Evolutionary conservation across 2,888 invertebrate species (phyloP).

Genomic region (Oxycera nigricornis): DNA sequence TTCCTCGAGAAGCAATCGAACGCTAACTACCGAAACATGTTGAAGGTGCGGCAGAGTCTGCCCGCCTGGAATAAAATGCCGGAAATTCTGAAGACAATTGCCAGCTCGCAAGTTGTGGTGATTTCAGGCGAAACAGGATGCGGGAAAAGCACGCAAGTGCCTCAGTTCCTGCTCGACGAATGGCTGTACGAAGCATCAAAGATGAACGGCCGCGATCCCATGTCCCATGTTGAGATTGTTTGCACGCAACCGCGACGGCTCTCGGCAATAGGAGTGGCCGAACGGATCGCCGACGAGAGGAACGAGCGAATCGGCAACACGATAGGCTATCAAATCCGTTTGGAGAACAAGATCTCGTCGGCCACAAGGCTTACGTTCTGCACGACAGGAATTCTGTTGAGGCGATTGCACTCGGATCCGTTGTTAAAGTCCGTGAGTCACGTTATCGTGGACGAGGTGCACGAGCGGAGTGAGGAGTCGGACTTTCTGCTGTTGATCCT

Average conservation of each 20-base stretch:
- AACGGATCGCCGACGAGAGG: constrained; percentile 87
- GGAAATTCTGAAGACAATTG: constrained; percentile 72
- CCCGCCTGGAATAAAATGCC: constrained; percentile 77
- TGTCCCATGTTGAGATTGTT: constrained; percentile 79
- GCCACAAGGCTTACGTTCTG: constrained; percentile 88
- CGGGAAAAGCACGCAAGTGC: constrained; percentile 89
- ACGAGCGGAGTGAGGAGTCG: constrained; percentile 88
- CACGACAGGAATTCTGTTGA: constrained; percentile 88
- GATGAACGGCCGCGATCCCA: constrained; percentile 62
- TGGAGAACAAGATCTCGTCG: constrained; percentile 79
- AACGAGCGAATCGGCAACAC: constrained; percentile 68
- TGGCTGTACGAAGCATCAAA: constrained; percentile 69
- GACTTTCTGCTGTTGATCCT: constrained; percentile 88
- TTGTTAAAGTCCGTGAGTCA: constrained; percentile 80
- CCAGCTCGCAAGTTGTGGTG: constrained; percentile 71
- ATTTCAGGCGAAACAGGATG: constrained; percentile 87
- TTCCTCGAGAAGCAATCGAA: constrained; percentile 69
- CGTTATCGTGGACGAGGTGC: constrained; percentile 89
- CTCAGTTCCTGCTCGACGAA: constrained; percentile 90
- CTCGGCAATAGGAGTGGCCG: constrained; percentile 91
- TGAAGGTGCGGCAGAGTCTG: constrained; percentile 68
- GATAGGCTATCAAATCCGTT: constrained; percentile 74
- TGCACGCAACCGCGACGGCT: constrained; percentile 93
- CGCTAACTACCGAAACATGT: constrained; percentile 71
- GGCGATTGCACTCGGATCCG: constrained; percentile 82